Conservation (phyloP, 2,113 vertebrate species). For the Myocastor coypus region DNA sequence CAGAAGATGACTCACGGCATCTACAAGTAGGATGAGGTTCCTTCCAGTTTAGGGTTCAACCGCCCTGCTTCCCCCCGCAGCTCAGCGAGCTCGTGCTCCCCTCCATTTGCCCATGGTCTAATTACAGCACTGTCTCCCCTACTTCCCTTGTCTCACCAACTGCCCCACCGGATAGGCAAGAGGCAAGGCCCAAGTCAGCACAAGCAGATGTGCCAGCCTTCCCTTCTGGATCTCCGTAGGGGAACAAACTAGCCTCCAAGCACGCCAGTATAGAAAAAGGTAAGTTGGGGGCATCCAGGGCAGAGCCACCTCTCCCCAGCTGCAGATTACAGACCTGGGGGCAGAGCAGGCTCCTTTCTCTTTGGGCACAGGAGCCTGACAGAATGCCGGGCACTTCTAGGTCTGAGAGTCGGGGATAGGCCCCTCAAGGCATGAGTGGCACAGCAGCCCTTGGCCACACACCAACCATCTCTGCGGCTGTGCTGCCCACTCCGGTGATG, state of each 20-base stretch:
- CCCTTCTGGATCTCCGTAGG: background rate
- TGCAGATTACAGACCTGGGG: background rate
- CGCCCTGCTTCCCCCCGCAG: slow-evolving; percentile 22
- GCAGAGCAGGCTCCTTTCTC: slow-evolving; percentile 47
- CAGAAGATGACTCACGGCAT: background rate
- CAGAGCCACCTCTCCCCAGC: slow-evolving; percentile 16
- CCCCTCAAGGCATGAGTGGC: background rate
- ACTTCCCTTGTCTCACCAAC: background rate
- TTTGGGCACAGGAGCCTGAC: slow-evolving; percentile 19
- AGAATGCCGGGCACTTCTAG: slow-evolving; percentile 58
- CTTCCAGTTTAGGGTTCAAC: slow-evolving; percentile 1
- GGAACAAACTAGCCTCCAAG: background rate
- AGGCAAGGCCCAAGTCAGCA: slow-evolving; percentile 54
- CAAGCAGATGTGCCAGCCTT: background rate
- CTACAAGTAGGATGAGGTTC: background rate
- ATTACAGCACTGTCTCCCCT: slow-evolving; percentile 34
- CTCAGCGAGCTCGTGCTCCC: slow-evolving; percentile 12
- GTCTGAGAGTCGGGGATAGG: slow-evolving; percentile 26
- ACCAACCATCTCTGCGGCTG: background rate
- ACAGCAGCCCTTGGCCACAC: background rate
- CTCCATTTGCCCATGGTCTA: slow-evolving; percentile 46
- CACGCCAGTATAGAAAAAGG: slow-evolving; percentile 25
- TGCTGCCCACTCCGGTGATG: background rate
- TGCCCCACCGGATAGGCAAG: slow-evolving; percentile 49
- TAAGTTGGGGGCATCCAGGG: background rate